These are phyloP conservation scores for Pseudococcus viburni DNA, from an alignment of 2,888 invertebrate species.

Conservation along the genomic window DNA sequence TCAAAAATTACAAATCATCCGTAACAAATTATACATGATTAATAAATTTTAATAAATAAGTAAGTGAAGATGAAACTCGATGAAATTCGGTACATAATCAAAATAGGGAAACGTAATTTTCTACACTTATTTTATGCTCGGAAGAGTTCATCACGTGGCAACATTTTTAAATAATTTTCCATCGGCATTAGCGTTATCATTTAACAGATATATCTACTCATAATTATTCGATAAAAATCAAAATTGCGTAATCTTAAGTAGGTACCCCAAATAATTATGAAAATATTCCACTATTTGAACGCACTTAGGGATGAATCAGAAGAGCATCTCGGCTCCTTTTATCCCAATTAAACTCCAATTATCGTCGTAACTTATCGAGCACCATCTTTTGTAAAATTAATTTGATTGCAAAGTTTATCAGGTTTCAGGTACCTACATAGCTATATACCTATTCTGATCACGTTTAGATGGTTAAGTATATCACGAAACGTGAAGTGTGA, in stretches of 20 bases:
- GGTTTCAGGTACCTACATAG: too few species aligned
- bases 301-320: background rate
- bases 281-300: background rate
- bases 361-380: background rate
- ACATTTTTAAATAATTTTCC: background rate
- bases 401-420: constrained; percentile 27
- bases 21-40: background rate
- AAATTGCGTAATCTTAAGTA: too few species aligned
- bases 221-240: background rate
- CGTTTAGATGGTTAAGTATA: background rate
- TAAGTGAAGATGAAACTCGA: background rate
- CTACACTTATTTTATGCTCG: background rate
- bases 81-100: background rate
- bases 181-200: background rate
- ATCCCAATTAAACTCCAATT: constrained; percentile 22
- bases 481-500: background rate
- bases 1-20: background rate
- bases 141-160: background rate
- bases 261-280: background rate
- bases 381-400: constrained; percentile 10
- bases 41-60: too few species aligned
- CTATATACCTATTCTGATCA: background rate
- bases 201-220: too few species aligned
- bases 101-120: too few species aligned
- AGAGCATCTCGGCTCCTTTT: background rate